phyloP scores from a whole-genome alignment of 2,113 vertebrate species.

The Synodontis membranacea region DNA sequence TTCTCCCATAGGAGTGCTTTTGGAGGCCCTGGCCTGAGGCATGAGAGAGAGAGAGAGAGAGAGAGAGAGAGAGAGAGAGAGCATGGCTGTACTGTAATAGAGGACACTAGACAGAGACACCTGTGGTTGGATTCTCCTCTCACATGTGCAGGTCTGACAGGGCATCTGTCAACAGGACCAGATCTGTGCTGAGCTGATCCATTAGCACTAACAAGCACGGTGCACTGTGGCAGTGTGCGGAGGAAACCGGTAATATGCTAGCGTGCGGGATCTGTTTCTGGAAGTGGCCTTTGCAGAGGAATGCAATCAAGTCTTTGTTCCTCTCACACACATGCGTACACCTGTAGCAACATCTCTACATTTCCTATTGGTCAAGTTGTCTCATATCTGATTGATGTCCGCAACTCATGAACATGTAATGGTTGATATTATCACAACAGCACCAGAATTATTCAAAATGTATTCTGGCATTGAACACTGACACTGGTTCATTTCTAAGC shows the following conservation, averaged over 20 bases:
- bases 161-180: conserved; percentile 59
- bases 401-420: conserved; percentile 19
- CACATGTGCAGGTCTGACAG: conserved; percentile 59
- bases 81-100: conserved; percentile 43
- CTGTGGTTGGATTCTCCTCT: conserved; percentile 60
- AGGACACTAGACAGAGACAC: conserved; percentile 57
- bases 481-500: not conserved
- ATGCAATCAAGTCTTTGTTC: conserved; percentile 51
- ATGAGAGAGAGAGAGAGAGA: not conserved
- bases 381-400: not conserved
- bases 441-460: not conserved
- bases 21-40: conserved; percentile 61
- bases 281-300: conserved; percentile 54
- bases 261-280: conserved; percentile 57
- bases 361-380: not conserved
- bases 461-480: not conserved
- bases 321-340: conserved; percentile 43
- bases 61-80: conserved; percentile 52
- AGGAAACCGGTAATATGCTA: conserved; percentile 72
- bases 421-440: not conserved
- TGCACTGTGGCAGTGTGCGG: conserved; percentile 43
- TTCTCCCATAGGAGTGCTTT: conserved; percentile 70
- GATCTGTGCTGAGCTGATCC: conserved; percentile 66
- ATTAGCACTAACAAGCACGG: conserved; percentile 70
- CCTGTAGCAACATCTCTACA: conserved; percentile 55